Base-by-base conservation (phyloP, 2,888 invertebrate genomes). In the Lepetodrilus schrolli region DNA sequence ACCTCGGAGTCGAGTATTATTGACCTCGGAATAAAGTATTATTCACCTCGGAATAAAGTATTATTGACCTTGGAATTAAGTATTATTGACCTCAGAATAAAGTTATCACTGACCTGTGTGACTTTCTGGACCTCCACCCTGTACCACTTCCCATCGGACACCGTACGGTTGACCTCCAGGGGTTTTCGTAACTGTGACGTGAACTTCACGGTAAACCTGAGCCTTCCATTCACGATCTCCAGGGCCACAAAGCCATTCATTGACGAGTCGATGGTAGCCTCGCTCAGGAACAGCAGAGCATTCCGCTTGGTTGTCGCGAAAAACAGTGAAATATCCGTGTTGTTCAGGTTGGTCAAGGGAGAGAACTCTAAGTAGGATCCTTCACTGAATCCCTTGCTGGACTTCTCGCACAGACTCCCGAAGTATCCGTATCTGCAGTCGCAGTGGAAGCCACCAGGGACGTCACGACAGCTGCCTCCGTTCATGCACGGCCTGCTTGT, bases 301-400 rank as follows among this genome's bases (percentile, higher is more conserved):
- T 97, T 94, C 0, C 94, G 93, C 90, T 96, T 96, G 0, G 95
- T 95, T 0, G 97, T 98, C 0, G 97, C 86, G 90, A 97, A 96
- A 73, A 96, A 94, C 72, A 98, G 94, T 0, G 95, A 95, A 79
- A 98, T 95, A 86, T 96, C 96, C 89, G 97, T 97, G 1, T 96
- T 96, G 66, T 94, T 95, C 0, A 95, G 94, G 20, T 78, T 73
- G 89, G 96, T 96, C 80, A 98, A 91, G 0, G 96, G 92, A 1
- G 95, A 94, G 90, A 97, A 97, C 30, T 95, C 93, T 95, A 97
- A 95, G 89, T 93, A 98, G 0, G 97, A 97, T 0, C 96, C 92
- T 84, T 96, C 95, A 72, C 93, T 93, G 91, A 98, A 98, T 20
- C 97, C 96, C 88, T 93, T 96, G 1, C 96, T 96, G 1, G 96